Percentiles rank a stretch among this genome's conserved stretches.
These are phyloP conservation scores for Syrmaticus mikado DNA, from an alignment of 2,113 vertebrate genomes.

Conservation along the genomic window DNA sequence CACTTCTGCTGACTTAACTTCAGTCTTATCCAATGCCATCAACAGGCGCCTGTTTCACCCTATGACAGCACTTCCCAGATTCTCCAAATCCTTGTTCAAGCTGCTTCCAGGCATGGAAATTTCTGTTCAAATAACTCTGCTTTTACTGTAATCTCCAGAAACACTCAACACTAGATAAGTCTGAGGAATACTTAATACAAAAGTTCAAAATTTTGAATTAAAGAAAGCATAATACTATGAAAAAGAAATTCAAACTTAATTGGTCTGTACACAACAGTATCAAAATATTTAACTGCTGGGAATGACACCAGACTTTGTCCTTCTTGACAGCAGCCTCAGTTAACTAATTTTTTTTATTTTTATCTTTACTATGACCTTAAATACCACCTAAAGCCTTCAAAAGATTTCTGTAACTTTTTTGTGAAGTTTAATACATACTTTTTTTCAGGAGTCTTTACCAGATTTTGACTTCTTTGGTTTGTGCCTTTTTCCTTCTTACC, in stretches of 20 bases:
- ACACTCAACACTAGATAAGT: not conserved
- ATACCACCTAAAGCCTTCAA: not conserved
- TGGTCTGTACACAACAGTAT: not conserved
- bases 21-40: not conserved
- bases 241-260: not conserved
- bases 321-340: not conserved
- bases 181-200: not conserved
- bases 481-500: not conserved
- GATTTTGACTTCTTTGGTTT: not conserved
- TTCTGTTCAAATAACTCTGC: not conserved
- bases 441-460: not conserved
- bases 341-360: not conserved
- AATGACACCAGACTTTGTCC: not conserved
- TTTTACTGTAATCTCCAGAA: not conserved
- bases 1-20: not conserved
- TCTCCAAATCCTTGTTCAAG: not conserved
- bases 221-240: not conserved
- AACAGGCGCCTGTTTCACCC: not conserved
- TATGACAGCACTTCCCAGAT: not conserved
- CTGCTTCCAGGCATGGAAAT: not conserved
- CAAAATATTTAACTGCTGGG: not conserved
- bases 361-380: not conserved
- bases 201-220: not conserved
- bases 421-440: not conserved
- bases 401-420: not conserved